Conservation (phyloP, 1,140 invertebrate genomes). For the Aleiodes sp. region DNA sequence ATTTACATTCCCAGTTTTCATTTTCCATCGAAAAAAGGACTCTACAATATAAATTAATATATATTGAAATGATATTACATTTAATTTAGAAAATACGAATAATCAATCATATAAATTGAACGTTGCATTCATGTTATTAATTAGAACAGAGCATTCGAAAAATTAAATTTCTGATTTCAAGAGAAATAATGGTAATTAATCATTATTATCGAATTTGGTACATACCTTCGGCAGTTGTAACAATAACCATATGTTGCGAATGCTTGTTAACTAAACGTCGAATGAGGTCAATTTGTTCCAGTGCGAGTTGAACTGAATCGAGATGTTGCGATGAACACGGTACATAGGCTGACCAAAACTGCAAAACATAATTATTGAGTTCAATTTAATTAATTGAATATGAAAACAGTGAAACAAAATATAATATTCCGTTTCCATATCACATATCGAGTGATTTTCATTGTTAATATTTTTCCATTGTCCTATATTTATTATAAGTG, state of each 20-base stretch:
- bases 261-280: slow-evolving; percentile 84
- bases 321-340: slow-evolving; percentile 82
- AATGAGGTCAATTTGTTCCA: slow-evolving; percentile 91
- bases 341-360: slow-evolving; percentile 86
- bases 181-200: too few relatives aligned
- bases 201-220: slow-evolving; percentile 7
- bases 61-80: too few relatives aligned
- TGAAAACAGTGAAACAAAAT: slow-evolving; percentile 17
- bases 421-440: background rate
- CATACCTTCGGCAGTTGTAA: slow-evolving; percentile 73
- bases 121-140: too few relatives aligned
- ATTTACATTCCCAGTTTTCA: too few relatives aligned
- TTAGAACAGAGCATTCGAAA: too few relatives aligned
- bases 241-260: slow-evolving; percentile 75
- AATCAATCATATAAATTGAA: too few relatives aligned
- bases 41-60: too few relatives aligned
- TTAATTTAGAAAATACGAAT: too few relatives aligned
- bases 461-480: too few relatives aligned
- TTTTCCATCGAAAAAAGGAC: too few relatives aligned
- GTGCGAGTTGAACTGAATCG: slow-evolving; percentile 84
- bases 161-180: too few relatives aligned
- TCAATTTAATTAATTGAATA: background rate
- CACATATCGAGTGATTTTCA: background rate
- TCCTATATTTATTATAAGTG: too few relatives aligned
- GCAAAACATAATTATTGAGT: slow-evolving; percentile 39